Conservation (phyloP, 2,113 vertebrate species). For the Osmerus eperlanus region DNA sequence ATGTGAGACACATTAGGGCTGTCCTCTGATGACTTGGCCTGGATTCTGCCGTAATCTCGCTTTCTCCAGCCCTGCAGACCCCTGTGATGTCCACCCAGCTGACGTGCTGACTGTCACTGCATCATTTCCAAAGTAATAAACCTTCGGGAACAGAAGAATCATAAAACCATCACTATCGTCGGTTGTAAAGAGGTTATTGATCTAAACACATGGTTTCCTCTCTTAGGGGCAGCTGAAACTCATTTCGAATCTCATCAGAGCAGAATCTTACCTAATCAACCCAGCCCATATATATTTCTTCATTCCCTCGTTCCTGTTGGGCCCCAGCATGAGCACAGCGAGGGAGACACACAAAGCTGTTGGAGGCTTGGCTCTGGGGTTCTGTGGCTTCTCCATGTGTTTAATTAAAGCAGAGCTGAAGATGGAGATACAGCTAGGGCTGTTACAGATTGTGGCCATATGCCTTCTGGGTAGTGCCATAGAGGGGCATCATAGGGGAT, state of each 20-base stretch:
- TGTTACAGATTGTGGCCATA: slow-evolving; percentile 62
- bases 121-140: slow-evolving; percentile 10
- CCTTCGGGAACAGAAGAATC: background rate
- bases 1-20: slow-evolving; percentile 41
- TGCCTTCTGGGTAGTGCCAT: slow-evolving; percentile 39
- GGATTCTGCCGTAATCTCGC: background rate
- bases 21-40: slow-evolving; percentile 12
- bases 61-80: slow-evolving; percentile 15
- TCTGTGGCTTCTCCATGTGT: slow-evolving; percentile 43
- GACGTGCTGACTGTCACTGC: slow-evolving; percentile 6
- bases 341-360: background rate
- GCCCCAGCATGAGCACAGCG: background rate
- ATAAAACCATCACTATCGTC: background rate
- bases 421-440: slow-evolving; percentile 27
- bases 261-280: slow-evolving; percentile 24
- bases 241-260: slow-evolving; percentile 10
- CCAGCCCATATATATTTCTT: slow-evolving; percentile 18
- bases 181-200: slow-evolving; percentile 22
- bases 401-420: slow-evolving; percentile 58
- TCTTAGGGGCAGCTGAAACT: slow-evolving; percentile 4
- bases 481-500: slow-evolving; percentile 25
- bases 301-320: background rate
- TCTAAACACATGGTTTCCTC: slow-evolving; percentile 18
- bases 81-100: slow-evolving; percentile 9
- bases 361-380: background rate